Evolutionary conservation across 2,113 vertebrate species (phyloP).

Genomic region (Echinops telfairi): DNA sequence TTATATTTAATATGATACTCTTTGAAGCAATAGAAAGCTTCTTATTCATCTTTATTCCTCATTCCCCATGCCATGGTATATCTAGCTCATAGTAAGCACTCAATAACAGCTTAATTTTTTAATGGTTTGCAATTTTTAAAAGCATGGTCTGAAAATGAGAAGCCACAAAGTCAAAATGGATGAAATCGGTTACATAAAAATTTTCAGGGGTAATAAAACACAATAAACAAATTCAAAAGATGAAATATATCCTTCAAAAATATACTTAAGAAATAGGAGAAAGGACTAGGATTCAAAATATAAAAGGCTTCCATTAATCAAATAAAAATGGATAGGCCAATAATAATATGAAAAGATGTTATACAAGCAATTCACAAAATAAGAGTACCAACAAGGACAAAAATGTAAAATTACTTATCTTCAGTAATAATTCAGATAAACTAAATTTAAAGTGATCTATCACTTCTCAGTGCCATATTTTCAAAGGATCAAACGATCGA

Average conservation of each 20-base stretch:
- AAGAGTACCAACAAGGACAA: background rate
- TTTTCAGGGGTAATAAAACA: constrained; percentile 73
- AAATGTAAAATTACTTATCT: constrained; percentile 22
- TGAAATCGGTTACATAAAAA: constrained; percentile 62
- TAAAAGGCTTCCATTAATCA: constrained; percentile 51
- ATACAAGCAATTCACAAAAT: background rate
- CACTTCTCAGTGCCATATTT: constrained; percentile 28
- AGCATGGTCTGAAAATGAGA: constrained; percentile 71
- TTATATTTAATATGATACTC: constrained; percentile 76
- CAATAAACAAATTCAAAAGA: constrained; percentile 74
- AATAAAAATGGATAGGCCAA: constrained; percentile 47
- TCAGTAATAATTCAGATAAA: constrained; percentile 41
- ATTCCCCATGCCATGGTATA: background rate
- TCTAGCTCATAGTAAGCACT: constrained; percentile 47
- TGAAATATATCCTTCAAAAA: constrained; percentile 71
- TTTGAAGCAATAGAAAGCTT: constrained; percentile 66
- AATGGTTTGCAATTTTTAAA: constrained; percentile 70
- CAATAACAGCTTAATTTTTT: constrained; percentile 57
- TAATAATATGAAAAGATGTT: constrained; percentile 59
- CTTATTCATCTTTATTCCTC: constrained; percentile 63
- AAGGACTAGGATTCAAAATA: constrained; percentile 60
- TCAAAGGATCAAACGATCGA: constrained; percentile 27
- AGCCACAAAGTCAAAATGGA: constrained; percentile 68
- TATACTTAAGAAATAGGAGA: constrained; percentile 54
- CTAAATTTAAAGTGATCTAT: constrained; percentile 45